Evolutionary conservation across 2,888 invertebrate genomes (phyloP).

Genomic region (Trichopria drosophilae): DNA sequence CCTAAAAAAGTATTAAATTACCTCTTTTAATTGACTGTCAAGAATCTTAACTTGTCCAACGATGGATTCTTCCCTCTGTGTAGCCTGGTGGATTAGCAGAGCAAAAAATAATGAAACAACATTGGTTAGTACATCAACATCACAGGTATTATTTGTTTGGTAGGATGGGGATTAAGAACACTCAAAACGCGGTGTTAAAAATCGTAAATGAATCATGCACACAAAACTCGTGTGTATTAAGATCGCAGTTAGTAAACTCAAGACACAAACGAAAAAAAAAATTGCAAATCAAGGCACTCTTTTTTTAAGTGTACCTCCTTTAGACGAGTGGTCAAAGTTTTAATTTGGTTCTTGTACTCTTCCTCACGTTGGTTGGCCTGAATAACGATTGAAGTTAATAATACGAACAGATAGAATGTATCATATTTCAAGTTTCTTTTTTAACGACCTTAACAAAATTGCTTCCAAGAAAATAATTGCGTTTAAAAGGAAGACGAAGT

Average conservation of each 20-base stretch:
- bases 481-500: too few species aligned
- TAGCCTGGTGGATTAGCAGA: slow-evolving; percentile 63
- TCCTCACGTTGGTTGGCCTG: slow-evolving; percentile 99
- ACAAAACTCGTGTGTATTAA: slow-evolving; percentile 13
- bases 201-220: slow-evolving; percentile 12
- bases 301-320: slow-evolving; percentile 81
- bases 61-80: slow-evolving; percentile 93
- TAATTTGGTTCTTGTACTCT: slow-evolving; percentile 99
- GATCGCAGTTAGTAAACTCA: slow-evolving; percentile 27
- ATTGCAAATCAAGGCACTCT: slow-evolving; percentile 46
- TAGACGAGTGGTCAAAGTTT: slow-evolving; percentile 96
- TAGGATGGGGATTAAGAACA: slow-evolving; percentile 21
- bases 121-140: slow-evolving; percentile 33
- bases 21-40: slow-evolving; percentile 91
- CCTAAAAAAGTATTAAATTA: slow-evolving; percentile 59
- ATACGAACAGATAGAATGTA: not conserved
- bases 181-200: slow-evolving; percentile 17
- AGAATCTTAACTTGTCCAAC: slow-evolving; percentile 88
- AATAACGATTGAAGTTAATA: too few species aligned
- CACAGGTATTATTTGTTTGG: too few species aligned
- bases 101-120: slow-evolving; percentile 50
- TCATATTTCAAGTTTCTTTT: not conserved
- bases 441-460: not conserved
- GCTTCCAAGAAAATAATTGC: too few species aligned
- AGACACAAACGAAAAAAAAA: slow-evolving; percentile 52